Evolutionary conservation across 1,140 invertebrate genomes (phyloP).

Genomic region (Drosophila fuyamai): DNA sequence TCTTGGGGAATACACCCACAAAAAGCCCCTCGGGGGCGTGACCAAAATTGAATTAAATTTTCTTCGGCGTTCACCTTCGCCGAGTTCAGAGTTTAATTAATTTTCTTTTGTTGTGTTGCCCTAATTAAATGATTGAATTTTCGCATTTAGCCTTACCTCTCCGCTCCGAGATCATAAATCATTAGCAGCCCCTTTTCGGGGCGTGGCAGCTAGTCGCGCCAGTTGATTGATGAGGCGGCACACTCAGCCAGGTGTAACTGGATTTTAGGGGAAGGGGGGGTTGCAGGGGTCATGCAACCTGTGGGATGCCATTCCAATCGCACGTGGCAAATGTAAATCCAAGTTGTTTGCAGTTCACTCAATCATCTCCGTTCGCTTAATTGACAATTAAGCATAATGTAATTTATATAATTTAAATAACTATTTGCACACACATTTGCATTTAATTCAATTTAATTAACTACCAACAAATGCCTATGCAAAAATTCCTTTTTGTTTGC

Average conservation of each 20-base stretch:
- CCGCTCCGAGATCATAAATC: slow-evolving; percentile 65
- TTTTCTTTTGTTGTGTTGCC: slow-evolving; percentile 77
- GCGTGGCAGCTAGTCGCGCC: slow-evolving; percentile 50
- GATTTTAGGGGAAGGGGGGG: not conserved
- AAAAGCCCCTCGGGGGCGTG: slow-evolving; percentile 29
- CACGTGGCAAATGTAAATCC: slow-evolving; percentile 52
- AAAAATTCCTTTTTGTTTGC: slow-evolving; percentile 34
- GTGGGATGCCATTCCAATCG: slow-evolving; percentile 23
- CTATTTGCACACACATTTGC: slow-evolving; percentile 14
- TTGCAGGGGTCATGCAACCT: slow-evolving; percentile 36
- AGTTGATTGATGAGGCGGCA: slow-evolving; percentile 73
- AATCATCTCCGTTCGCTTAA: slow-evolving; percentile 23
- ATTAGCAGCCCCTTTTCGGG: slow-evolving; percentile 64
- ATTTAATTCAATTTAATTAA: slow-evolving; percentile 50
- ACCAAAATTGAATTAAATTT: slow-evolving; percentile 79
- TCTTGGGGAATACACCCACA: not conserved
- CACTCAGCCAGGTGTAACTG: slow-evolving; percentile 29
- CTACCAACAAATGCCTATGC: slow-evolving; percentile 1
- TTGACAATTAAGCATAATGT: slow-evolving; percentile 46
- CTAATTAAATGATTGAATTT: slow-evolving; percentile 82
- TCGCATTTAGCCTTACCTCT: slow-evolving; percentile 61
- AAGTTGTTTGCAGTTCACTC: slow-evolving; percentile 26
- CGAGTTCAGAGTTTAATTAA: slow-evolving; percentile 79
- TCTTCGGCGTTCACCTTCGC: slow-evolving; percentile 52
- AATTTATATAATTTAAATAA: slow-evolving; percentile 60